A percentile compares a stretch with the other conserved stretches of the same genome.
phyloP scores from a whole-genome alignment of 2,797 vertebrate species.

The Apogon hyalosoma region DNA sequence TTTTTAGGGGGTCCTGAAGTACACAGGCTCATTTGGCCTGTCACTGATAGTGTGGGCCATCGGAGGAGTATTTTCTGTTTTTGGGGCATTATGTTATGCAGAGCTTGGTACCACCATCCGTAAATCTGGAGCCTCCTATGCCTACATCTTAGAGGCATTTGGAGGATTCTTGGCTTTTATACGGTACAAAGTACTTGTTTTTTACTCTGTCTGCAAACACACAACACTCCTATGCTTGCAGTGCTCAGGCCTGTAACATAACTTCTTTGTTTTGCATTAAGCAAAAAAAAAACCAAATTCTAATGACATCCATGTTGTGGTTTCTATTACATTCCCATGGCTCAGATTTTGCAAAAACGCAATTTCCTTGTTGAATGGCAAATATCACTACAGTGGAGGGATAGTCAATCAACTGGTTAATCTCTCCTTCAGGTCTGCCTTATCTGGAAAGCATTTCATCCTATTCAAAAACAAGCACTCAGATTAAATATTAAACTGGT shows the following conservation, averaged over 20 bases:
- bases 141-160: constrained; percentile 87
- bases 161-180: constrained; percentile 87
- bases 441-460: background rate
- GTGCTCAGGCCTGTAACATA: background rate
- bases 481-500: background rate
- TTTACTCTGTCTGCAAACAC: background rate
- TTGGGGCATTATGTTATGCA: constrained; percentile 87
- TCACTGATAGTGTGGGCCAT: constrained; percentile 85
- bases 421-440: background rate
- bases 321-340: too few relatives aligned
- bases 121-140: constrained; percentile 87
- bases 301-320: too few relatives aligned
- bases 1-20: constrained; percentile 80
- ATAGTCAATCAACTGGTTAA: background rate
- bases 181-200: constrained; percentile 53
- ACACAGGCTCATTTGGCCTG: constrained; percentile 85
- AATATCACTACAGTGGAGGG: background rate
- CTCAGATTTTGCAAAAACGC: too few relatives aligned
- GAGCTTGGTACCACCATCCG: constrained; percentile 87
- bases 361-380: too few relatives aligned
- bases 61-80: constrained; percentile 86
- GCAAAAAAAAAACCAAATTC: too few relatives aligned
- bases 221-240: background rate
- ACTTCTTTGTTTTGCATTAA: too few relatives aligned
- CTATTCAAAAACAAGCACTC: background rate